Evolutionary conservation across 1,140 invertebrate species (phyloP).

Genomic region (Drosophila insularis): DNA sequence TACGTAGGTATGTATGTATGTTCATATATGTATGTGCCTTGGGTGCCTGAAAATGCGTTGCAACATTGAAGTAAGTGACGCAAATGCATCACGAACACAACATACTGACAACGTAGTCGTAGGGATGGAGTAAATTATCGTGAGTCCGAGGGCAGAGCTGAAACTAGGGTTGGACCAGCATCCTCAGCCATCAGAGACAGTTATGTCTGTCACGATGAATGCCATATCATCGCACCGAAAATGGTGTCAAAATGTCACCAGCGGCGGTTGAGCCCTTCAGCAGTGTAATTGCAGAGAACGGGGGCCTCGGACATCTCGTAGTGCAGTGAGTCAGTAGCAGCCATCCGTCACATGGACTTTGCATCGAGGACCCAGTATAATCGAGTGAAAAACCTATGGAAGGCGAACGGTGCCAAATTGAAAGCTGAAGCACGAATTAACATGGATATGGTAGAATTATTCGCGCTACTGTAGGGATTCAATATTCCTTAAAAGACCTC

Average conservation of each 20-base stretch:
- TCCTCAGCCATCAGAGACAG: conserved; percentile 52
- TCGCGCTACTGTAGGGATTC: too few species aligned
- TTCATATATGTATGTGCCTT: conserved; percentile 19
- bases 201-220: conserved; percentile 82
- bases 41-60: conserved; percentile 69
- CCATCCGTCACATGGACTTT: conserved; percentile 58
- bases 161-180: conserved; percentile 1
- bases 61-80: conserved; percentile 80
- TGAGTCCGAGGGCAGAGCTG: conserved; percentile 20
- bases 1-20: conserved; percentile 27
- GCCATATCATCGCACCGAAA: conserved; percentile 80
- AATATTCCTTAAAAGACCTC: too few species aligned
- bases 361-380: conserved; percentile 33
- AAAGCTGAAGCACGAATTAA: too few species aligned
- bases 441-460: too few species aligned
- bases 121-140: conserved; percentile 54
- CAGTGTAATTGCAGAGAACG: conserved; percentile 51
- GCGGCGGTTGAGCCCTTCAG: conserved; percentile 44
- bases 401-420: too few species aligned
- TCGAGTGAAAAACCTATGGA: too few species aligned
- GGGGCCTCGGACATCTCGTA: background rate
- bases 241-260: conserved; percentile 80
- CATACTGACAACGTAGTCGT: conserved; percentile 40
- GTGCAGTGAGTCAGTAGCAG: conserved; percentile 28
- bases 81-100: conserved; percentile 73